Percentiles rank a stretch among this genome's conserved stretches.
Evolutionary conservation across 2,797 vertebrate genomes (phyloP).

Genomic region (Myotis planiceps): DNA sequence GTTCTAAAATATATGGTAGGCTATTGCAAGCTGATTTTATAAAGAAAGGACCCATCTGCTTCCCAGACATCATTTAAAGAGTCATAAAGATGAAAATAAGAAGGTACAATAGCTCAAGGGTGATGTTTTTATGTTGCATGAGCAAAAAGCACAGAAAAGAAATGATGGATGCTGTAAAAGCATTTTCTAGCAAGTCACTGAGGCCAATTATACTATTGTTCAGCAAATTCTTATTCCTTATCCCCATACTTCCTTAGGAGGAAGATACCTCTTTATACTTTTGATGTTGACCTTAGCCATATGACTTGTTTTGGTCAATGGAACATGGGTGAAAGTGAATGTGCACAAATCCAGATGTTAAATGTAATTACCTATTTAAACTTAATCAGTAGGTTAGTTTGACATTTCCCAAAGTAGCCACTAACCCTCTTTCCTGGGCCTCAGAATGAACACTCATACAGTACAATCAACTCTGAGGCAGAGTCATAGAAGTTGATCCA

Average conservation of each 20-base stretch:
- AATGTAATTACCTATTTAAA: slow-evolving; percentile 12
- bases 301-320: not conserved
- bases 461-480: not conserved
- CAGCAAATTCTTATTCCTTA: not conserved
- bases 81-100: slow-evolving; percentile 36
- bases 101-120: not conserved
- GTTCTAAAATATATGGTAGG: slow-evolving; percentile 18
- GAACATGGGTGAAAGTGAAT: not conserved
- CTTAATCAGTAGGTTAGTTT: not conserved
- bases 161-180: not conserved
- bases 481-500: not conserved
- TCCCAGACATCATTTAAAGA: slow-evolving; percentile 54
- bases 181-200: not conserved
- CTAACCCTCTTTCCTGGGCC: not conserved
- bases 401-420: not conserved
- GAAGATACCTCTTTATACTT: not conserved
- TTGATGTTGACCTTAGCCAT: not conserved
- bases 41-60: slow-evolving; percentile 2
- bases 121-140: not conserved
- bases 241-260: not conserved
- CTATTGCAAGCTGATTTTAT: slow-evolving; percentile 27
- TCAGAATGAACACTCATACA: not conserved
- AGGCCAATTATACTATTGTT: not conserved
- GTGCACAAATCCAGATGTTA: not conserved
- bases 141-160: not conserved